phyloP scores from a whole-genome alignment of 2,113 vertebrate species.

The Burhinus bistriatus region DNA sequence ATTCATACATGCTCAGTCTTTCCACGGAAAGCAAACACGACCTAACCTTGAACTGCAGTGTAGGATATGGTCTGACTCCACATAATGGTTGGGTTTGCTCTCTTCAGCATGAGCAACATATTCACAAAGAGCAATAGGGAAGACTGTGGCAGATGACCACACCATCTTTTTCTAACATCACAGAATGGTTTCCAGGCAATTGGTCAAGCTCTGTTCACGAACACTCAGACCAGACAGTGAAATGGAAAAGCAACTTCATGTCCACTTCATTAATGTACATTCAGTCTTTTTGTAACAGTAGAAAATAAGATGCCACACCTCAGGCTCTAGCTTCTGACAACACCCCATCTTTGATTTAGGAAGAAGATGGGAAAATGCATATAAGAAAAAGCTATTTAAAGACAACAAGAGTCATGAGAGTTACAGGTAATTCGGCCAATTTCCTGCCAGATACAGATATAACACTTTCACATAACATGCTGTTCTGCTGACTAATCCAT shows the following conservation, averaged over 20 bases:
- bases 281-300: neutral
- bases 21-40: neutral
- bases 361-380: neutral
- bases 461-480: neutral
- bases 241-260: neutral
- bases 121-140: neutral
- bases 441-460: neutral
- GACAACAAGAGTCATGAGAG: neutral
- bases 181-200: neutral
- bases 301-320: neutral
- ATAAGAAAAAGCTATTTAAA: neutral
- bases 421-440: neutral
- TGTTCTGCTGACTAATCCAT: neutral
- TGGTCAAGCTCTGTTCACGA: neutral
- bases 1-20: neutral
- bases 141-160: neutral
- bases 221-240: neutral
- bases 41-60: neutral
- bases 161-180: neutral
- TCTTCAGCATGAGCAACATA: neutral
- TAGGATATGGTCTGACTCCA: neutral
- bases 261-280: neutral
- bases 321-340: neutral
- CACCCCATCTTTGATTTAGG: neutral
- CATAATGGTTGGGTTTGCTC: neutral